A percentile compares a stretch with the other conserved stretches of the same genome.
These are phyloP conservation scores for Drosophila paranaensis DNA, from an alignment of 2,888 invertebrate genomes.

Conservation along the genomic window DNA sequence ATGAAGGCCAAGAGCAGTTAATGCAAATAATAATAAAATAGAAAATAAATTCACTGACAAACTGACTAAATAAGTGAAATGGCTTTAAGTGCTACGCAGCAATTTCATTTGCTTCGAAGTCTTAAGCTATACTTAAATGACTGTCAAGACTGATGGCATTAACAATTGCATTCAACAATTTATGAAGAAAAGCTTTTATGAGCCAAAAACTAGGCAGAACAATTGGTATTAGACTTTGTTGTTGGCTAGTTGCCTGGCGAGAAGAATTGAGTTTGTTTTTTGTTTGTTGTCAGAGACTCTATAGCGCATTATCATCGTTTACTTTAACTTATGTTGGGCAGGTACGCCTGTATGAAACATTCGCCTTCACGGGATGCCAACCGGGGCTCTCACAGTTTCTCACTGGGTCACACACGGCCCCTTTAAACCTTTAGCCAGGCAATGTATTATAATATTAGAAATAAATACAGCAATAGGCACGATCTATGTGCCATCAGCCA, in stretches of 20 bases:
- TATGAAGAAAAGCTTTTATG: not conserved
- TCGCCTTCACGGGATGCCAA: no score
- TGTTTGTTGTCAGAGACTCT: no score
- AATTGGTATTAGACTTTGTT: not conserved
- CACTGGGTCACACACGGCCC: no score
- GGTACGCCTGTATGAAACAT: no score
- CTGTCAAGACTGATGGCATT: not conserved
- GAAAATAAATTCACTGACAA: not conserved
- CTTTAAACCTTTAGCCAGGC: no score
- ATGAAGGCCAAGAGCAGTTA: not conserved
- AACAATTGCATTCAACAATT: not conserved
- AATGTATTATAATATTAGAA: no score
- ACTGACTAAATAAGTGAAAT: not conserved
- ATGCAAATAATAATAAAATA: not conserved
- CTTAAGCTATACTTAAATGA: not conserved
- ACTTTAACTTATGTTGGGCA: no score
- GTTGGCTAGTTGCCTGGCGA: not conserved
- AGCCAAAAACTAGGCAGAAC: not conserved
- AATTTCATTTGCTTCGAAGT: not conserved
- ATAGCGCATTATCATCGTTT: no score
- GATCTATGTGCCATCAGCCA: no score
- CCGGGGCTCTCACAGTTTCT: no score
- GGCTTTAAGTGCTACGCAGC: not conserved
- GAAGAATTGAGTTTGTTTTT: not conserved
- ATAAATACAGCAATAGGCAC: no score